phyloP scores from a whole-genome alignment of 2,888 invertebrate species.

The Hyposoter dolosus region DNA sequence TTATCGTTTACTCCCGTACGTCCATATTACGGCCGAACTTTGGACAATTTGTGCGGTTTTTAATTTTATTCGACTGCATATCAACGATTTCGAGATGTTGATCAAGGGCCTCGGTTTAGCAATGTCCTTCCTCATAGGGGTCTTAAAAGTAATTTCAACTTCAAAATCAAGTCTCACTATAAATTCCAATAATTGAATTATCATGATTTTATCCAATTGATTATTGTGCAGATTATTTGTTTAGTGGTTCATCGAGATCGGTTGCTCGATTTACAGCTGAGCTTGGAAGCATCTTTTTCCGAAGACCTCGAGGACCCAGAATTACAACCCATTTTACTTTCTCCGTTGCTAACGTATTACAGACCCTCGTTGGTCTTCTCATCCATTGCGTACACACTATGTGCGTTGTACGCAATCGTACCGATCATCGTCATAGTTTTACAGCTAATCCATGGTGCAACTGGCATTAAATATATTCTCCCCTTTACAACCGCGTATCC shows the following conservation, averaged over 20 bases:
- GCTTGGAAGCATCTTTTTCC: slow-evolving; percentile 19
- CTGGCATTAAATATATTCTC: slow-evolving; percentile 63
- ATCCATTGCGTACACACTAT: slow-evolving; percentile 2
- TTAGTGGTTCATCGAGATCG: slow-evolving; percentile 41
- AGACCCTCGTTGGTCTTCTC: slow-evolving; percentile 25
- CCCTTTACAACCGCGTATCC: slow-evolving; percentile 71
- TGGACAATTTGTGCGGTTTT: slow-evolving; percentile 44
- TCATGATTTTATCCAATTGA: neutral
- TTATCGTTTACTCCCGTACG: slow-evolving; percentile 33
- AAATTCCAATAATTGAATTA: neutral
- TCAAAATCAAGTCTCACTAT: neutral
- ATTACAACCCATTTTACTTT: slow-evolving; percentile 43
- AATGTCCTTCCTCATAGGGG: slow-evolving; percentile 42
- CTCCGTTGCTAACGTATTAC: slow-evolving; percentile 32
- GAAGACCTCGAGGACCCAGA: slow-evolving; percentile 35
- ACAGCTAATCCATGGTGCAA: slow-evolving; percentile 39
- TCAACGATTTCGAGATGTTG: slow-evolving; percentile 57
- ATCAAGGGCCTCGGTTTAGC: slow-evolving; percentile 63
- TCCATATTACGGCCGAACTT: slow-evolving; percentile 1
- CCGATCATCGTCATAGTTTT: slow-evolving; percentile 59
- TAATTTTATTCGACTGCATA: slow-evolving; percentile 58
- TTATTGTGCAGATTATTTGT: neutral
- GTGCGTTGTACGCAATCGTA: slow-evolving; percentile 45
- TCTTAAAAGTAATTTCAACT: slow-evolving; percentile 52
- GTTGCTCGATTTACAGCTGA: slow-evolving; percentile 38